phyloP scores from a whole-genome alignment of 37 sponge, comb jelly and placozoan species.

The Cladorhizidae sp. region DNA sequence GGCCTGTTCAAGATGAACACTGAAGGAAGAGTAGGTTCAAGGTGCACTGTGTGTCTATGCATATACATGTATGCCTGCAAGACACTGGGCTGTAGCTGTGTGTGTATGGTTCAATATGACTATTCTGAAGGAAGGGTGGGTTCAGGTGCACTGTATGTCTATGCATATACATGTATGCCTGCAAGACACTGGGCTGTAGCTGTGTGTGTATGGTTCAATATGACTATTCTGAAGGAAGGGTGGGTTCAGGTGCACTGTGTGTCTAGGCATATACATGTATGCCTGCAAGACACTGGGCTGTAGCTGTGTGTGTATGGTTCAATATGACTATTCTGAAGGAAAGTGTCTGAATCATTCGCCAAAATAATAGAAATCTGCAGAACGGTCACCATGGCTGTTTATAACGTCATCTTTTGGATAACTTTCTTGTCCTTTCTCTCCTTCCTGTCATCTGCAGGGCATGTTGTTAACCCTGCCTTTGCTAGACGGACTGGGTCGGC shows the following conservation, averaged over 20 bases:
- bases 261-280: too few species aligned
- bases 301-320: neutral
- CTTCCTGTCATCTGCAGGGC: conserved; percentile 14
- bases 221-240: neutral
- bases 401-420: too few species aligned
- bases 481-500: conserved; percentile 14
- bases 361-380: too few species aligned
- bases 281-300: neutral
- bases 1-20: conserved; percentile 56
- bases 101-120: neutral
- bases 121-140: conserved; percentile 13
- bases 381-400: too few species aligned
- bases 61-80: neutral
- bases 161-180: neutral
- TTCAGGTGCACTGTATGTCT: too few species aligned
- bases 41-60: too few species aligned
- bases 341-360: too few species aligned
- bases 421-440: neutral
- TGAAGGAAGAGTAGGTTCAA: conserved; percentile 36
- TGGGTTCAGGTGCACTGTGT: too few species aligned
- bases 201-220: neutral
- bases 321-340: neutral
- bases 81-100: neutral
- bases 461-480: conserved; percentile 34
- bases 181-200: neutral